A percentile compares a stretch with the other conserved stretches of the same genome.
These are phyloP conservation scores for Ibycter americanus DNA, from an alignment of 2,797 vertebrate species.

Conservation along the genomic window DNA sequence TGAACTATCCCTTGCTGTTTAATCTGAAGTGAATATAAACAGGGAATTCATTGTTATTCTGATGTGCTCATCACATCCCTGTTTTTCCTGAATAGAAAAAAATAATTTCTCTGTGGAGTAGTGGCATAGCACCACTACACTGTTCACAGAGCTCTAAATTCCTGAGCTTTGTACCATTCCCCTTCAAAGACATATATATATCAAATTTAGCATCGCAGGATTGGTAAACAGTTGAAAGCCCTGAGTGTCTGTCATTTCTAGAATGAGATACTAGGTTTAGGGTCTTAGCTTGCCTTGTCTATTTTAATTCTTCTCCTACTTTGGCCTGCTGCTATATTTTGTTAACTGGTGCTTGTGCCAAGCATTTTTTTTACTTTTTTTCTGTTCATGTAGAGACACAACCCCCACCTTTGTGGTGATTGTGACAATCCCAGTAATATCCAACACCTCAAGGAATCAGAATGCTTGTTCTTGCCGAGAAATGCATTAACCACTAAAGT, in stretches of 20 bases:
- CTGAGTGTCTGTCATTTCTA: neutral
- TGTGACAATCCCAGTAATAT: neutral
- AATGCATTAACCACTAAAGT: neutral
- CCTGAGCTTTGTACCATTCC: neutral
- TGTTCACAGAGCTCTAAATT: neutral
- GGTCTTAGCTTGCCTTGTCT: neutral
- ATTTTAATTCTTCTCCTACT: neutral
- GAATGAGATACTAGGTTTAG: neutral
- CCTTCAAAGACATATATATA: neutral
- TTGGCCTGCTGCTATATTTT: neutral
- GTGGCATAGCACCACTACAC: neutral
- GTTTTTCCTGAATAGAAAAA: neutral
- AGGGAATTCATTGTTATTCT: neutral
- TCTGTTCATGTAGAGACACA: neutral
- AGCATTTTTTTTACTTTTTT: neutral
- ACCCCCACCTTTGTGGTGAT: accelerated
- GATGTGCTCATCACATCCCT: neutral
- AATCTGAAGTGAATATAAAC: neutral
- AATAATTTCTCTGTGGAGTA: neutral
- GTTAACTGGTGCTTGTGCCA: neutral
- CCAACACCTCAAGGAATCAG: neutral
- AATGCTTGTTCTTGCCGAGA: neutral
- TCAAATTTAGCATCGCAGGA: neutral
- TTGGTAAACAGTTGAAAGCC: neutral
- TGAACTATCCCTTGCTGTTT: neutral